A percentile compares a stretch with the other conserved stretches of the same genome.
These are phyloP conservation scores for Pollenia griseotomentosa DNA, from an alignment of 2,888 invertebrate genomes.

Conservation along the genomic window DNA sequence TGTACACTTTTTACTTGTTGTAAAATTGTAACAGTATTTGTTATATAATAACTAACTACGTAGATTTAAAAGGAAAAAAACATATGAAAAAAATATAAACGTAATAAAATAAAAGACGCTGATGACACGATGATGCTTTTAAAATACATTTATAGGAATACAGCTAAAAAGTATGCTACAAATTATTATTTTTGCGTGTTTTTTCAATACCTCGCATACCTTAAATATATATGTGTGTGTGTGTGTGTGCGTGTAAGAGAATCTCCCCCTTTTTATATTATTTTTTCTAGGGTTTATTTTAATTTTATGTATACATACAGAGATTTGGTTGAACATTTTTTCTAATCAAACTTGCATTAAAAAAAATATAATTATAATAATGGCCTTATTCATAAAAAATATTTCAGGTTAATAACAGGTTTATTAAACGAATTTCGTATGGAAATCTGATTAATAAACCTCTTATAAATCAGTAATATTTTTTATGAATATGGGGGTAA, in stretches of 20 bases:
- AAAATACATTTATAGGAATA: background rate
- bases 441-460: no score
- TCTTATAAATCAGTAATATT: no score
- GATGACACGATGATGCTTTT: slow-evolving; percentile 26
- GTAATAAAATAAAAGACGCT: slow-evolving; percentile 19
- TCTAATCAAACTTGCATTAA: background rate
- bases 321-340: background rate
- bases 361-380: no score
- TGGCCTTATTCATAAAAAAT: no score
- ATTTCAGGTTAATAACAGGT: no score
- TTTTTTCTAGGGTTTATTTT: slow-evolving; percentile 5
- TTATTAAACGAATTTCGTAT: no score
- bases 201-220: background rate
- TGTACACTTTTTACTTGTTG: background rate
- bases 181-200: background rate
- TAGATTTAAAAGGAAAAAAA: background rate
- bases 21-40: slow-evolving; percentile 36
- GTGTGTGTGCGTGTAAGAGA: background rate
- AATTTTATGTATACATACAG: background rate
- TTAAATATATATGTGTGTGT: no score
- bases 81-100: background rate
- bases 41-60: slow-evolving; percentile 21
- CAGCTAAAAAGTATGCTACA: slow-evolving; percentile 17
- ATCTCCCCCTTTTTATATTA: background rate
- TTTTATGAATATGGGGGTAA: no score